phyloP scores from a whole-genome alignment of 2,113 vertebrate species.

The Shinisaurus crocodilurus region DNA sequence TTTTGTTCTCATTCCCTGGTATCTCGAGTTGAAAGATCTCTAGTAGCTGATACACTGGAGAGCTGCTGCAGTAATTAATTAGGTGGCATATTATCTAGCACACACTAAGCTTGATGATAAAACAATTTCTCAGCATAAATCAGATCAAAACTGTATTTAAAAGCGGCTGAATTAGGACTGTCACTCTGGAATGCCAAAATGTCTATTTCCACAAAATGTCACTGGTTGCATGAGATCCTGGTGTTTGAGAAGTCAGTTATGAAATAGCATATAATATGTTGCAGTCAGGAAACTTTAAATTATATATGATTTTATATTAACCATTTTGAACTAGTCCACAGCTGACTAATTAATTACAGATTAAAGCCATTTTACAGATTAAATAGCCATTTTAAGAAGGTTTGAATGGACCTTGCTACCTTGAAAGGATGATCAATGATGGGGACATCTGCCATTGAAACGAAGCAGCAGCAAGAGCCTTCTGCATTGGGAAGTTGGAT shows the following conservation, averaged over 20 bases:
- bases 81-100: background rate
- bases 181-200: constrained; percentile 28
- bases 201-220: background rate
- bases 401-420: background rate
- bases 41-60: background rate
- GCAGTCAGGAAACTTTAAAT: background rate
- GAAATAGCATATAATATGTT: background rate
- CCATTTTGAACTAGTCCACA: background rate
- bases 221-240: constrained; percentile 13
- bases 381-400: background rate
- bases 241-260: background rate
- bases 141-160: constrained; percentile 39
- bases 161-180: constrained; percentile 50
- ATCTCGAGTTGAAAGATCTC: background rate
- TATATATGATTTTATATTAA: background rate
- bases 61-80: background rate
- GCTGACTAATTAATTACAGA: background rate
- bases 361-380: too few species aligned
- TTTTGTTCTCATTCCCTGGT: background rate
- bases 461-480: background rate
- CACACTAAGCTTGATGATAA: background rate
- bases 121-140: constrained; percentile 16
- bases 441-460: background rate
- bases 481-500: background rate
- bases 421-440: background rate